Base-by-base conservation (phyloP, 2,797 vertebrate species). In the Gymnopithys bicolor region DNA sequence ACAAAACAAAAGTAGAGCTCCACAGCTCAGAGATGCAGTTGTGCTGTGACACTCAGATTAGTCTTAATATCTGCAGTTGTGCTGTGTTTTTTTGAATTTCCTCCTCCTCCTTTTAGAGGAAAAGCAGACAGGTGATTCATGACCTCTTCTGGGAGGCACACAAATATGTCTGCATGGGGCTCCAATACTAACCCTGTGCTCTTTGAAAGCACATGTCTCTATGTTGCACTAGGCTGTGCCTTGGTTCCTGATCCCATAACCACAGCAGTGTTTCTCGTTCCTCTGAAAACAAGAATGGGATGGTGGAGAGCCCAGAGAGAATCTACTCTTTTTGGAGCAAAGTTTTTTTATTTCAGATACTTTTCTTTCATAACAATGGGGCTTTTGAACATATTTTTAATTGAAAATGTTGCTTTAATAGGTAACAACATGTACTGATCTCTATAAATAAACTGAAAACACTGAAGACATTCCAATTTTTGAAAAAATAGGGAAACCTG, bases 201-300 rank as follows among this genome's bases (percentile, higher is more conserved):
- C 39, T 53, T 46, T 25, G 32, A 62, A 39, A 73, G 21, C 35
- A 59, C 5, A 0, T 30, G 25, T 41, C 39, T 59, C 13, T 68
- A 0, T 0, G 0, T 77, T 2, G 3, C 0, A 7, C 59, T 41
- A 3, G 3, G 11, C 35, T 17, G 0, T 10, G 3, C 60, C 73
- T 86, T 2, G 0, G 45, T 39, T 69, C 46, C 46, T 69, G 43
- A 18, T 39, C 19, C 2, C 1, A 68, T 46, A 79, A 39, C 10
- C 8, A 3, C 37, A 59, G n/a, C 27, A 75, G 21, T 43, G 28
- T 48, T 88, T 85, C 53, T 51, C 11, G 5, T 63, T 92, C 27
- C 53, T 12, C 35, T 43, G n/a, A 45, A 49, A 23, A 41, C 24
- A 64, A 32, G 53, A 41, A 18, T 21, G 28, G 49, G n/a, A 55